Conservation (phyloP, 2,888 invertebrate species). For the Perizoma affinitatum region DNA sequence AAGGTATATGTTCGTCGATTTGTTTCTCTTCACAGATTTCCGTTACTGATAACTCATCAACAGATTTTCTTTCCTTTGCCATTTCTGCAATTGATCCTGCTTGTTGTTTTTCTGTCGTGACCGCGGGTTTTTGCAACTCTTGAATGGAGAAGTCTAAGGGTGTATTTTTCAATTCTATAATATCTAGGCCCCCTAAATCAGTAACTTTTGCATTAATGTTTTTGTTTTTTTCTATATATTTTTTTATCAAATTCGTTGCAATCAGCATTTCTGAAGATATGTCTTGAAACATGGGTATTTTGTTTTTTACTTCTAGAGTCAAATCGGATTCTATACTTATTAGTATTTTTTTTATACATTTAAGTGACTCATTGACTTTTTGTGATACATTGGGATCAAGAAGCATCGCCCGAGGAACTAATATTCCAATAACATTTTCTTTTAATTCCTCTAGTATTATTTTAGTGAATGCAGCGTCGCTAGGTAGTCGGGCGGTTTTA, state of each 20-base stretch:
- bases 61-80: not conserved
- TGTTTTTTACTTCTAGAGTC: constrained; percentile 70
- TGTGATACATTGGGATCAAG: constrained; percentile 38
- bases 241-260: constrained; percentile 44
- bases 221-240: constrained; percentile 14
- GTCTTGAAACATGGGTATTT: constrained; percentile 71
- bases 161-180: not conserved
- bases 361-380: constrained; percentile 40
- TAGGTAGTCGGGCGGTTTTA: constrained; percentile 75
- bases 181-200: not conserved
- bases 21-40: not conserved
- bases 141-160: not conserved
- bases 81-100: not conserved
- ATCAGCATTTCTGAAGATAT: constrained; percentile 50
- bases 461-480: constrained; percentile 72
- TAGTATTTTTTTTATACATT: constrained; percentile 47
- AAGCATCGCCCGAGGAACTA: constrained; percentile 41
- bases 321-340: constrained; percentile 53
- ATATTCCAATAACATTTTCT: constrained; percentile 47
- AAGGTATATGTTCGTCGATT: not conserved
- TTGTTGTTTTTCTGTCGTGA: not conserved
- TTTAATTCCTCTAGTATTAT: constrained; percentile 67
- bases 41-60: not conserved
- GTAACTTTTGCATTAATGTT: not conserved
- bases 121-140: not conserved